Evolutionary conservation across 2,113 vertebrate genomes (phyloP).

Genomic region (Patagioenas fasciata): DNA sequence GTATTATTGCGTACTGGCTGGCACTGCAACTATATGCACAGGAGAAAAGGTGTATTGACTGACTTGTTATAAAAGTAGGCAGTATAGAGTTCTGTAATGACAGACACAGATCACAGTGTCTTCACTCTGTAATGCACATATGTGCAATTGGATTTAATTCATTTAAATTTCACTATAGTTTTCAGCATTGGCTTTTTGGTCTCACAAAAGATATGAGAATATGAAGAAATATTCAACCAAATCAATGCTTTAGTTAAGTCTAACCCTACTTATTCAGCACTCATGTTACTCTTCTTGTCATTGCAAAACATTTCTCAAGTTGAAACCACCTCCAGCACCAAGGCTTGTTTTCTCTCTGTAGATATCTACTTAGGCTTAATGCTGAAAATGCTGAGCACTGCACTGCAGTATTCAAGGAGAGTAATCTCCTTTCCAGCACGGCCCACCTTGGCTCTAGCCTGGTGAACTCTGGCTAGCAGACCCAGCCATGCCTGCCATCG

Average conservation of each 20-base stretch:
- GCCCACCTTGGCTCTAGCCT: neutral
- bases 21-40: neutral
- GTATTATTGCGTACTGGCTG: neutral
- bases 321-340: neutral
- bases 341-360: neutral
- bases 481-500: neutral
- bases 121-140: rapidly evolving
- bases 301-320: neutral
- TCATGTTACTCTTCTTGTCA: neutral
- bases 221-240: neutral
- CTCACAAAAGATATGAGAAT: neutral
- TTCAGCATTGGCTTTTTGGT: neutral
- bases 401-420: neutral
- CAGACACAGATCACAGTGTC: neutral
- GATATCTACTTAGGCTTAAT: neutral
- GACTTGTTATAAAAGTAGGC: neutral
- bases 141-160: neutral
- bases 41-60: neutral
- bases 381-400: neutral
- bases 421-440: neutral
- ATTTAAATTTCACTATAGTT: neutral
- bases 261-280: neutral
- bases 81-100: neutral
- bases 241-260: neutral
- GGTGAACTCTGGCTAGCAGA: neutral